Conservation (phyloP, 2,888 invertebrate species). For the Amiota minor region DNA sequence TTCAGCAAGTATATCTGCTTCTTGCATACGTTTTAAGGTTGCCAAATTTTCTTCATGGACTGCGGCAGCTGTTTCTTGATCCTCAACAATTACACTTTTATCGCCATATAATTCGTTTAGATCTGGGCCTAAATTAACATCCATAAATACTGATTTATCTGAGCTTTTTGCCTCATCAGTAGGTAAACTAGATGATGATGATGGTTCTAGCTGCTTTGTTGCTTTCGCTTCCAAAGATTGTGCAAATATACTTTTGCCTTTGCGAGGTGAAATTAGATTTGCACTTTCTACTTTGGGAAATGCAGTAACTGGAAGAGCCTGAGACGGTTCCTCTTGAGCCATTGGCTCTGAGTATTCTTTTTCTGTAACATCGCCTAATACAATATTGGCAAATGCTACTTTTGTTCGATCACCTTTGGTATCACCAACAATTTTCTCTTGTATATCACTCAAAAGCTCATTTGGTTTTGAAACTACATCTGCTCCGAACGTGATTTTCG, state of each 20-base stretch:
- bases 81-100: slow-evolving; percentile 68
- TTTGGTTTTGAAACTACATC: not conserved
- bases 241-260: slow-evolving; percentile 75
- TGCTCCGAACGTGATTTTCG: not conserved
- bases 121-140: too few relatives aligned
- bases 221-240: slow-evolving; percentile 73
- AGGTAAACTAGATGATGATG: too few relatives aligned
- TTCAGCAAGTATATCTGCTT: slow-evolving; percentile 84
- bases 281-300: slow-evolving; percentile 46
- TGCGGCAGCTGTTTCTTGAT: slow-evolving; percentile 74
- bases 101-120: slow-evolving; percentile 41
- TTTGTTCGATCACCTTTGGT: slow-evolving; percentile 42
- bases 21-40: slow-evolving; percentile 80
- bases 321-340: not conserved
- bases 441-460: slow-evolving; percentile 50
- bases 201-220: not conserved
- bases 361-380: slow-evolving; percentile 78
- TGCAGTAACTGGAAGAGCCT: not conserved
- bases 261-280: slow-evolving; percentile 43
- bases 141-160: too few relatives aligned
- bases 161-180: too few relatives aligned
- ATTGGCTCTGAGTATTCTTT: slow-evolving; percentile 42
- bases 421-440: slow-evolving; percentile 42
- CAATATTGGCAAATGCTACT: slow-evolving; percentile 44
- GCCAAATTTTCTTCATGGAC: slow-evolving; percentile 85